Evolutionary conservation across 1,140 invertebrate species (phyloP).

Genomic region (Pachyrhynchus sulphureomaculatus): DNA sequence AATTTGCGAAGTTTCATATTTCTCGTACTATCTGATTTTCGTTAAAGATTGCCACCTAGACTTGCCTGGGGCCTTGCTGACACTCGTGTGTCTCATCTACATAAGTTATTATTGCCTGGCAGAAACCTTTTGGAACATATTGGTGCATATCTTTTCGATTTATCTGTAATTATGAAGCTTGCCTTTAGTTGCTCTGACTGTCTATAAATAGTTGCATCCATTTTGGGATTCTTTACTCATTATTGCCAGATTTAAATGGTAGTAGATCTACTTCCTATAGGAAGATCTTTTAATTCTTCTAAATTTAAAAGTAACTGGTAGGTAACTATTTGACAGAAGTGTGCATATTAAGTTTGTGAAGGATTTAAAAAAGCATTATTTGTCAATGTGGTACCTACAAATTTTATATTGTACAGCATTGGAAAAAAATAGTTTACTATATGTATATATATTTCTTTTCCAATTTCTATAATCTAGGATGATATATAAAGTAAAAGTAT

Average conservation of each 20-base stretch:
- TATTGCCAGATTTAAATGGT: conserved; percentile 11
- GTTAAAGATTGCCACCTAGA: conserved; percentile 42
- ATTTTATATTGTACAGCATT: no score
- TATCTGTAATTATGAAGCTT: conserved; percentile 4
- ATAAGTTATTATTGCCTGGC: conserved; percentile 9
- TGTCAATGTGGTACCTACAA: no score
- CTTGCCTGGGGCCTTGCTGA: conserved; percentile 40
- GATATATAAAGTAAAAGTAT: no score
- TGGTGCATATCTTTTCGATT: not conserved
- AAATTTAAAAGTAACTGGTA: no score
- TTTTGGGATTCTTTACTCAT: conserved; percentile 29
- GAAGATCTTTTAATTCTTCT: no score
- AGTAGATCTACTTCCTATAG: no score
- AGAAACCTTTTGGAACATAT: conserved; percentile 17
- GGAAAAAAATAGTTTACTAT: no score
- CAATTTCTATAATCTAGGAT: no score
- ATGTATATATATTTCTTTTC: no score
- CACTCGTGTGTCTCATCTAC: conserved; percentile 9
- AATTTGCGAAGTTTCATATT: not conserved
- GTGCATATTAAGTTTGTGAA: no score
- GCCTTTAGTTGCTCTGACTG: conserved; percentile 6
- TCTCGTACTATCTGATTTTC: conserved; percentile 13
- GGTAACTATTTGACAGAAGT: no score
- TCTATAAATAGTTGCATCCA: conserved; percentile 45
- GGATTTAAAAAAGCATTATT: no score